Conservation (phyloP, 2,888 invertebrate genomes). For the Amiota mariae region DNA sequence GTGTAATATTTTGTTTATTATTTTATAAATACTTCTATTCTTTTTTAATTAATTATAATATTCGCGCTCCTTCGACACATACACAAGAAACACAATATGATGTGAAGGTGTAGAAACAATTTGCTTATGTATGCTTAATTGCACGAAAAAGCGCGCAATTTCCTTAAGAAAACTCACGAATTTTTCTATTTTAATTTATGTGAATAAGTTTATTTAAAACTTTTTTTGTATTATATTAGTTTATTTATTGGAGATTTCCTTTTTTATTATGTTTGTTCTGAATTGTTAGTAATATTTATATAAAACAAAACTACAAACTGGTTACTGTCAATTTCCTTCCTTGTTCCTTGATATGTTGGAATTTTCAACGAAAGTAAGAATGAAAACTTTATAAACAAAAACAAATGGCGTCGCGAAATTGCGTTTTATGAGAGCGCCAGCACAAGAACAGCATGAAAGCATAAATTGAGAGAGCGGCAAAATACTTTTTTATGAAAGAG, state of each 20-base stretch:
- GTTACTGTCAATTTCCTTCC: background rate
- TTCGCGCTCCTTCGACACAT: background rate
- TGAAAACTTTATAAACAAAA: constrained; percentile 28
- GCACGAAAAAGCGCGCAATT: constrained; percentile 1
- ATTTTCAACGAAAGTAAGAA: constrained; percentile 26
- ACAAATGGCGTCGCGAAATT: constrained; percentile 11
- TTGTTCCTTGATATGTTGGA: constrained; percentile 6
- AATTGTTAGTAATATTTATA: background rate
- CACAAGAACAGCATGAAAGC: background rate
- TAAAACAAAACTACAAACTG: background rate
- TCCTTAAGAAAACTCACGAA: background rate
- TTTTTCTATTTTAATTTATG: background rate
- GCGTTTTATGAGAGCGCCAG: background rate
- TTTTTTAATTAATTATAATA: background rate
- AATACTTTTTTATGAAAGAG: background rate
- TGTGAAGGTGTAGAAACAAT: background rate
- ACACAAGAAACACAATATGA: background rate
- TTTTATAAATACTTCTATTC: background rate
- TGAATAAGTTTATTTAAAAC: background rate
- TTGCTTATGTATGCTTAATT: background rate
- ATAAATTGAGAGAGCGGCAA: background rate
- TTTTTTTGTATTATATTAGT: background rate
- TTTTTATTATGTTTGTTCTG: background rate
- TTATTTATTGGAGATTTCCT: background rate
- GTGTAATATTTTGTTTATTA: background rate